These are phyloP conservation scores for Drosophila meridiana DNA, from an alignment of 2,888 invertebrate species.

Conservation along the genomic window DNA sequence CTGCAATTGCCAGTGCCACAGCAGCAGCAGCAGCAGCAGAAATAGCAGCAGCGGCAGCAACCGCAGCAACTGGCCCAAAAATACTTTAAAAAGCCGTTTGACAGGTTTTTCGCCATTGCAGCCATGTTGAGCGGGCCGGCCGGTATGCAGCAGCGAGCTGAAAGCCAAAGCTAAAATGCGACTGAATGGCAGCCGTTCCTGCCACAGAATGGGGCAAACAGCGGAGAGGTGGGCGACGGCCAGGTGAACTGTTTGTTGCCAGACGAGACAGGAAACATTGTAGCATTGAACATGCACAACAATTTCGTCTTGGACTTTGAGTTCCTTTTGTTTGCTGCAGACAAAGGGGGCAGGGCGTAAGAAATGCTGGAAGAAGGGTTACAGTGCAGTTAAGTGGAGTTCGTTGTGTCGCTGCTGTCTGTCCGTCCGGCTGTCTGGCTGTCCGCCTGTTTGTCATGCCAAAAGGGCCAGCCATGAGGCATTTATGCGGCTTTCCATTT, in stretches of 20 bases:
- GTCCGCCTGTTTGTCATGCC: conserved; percentile 47
- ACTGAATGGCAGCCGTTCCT: conserved; percentile 50
- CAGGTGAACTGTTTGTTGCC: conserved; percentile 3
- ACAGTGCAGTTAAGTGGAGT: conserved; percentile 55
- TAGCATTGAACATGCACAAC: conserved; percentile 68
- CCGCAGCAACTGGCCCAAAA: conserved; percentile 59
- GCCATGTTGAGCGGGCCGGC: conserved; percentile 56
- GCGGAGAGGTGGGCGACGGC: not conserved
- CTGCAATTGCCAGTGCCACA: conserved; percentile 68
- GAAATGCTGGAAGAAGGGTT: conserved; percentile 9
- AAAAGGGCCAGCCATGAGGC: conserved; percentile 49
- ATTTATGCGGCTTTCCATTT: conserved; percentile 78
- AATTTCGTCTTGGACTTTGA: conserved; percentile 74
- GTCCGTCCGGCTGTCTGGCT: conserved; percentile 3
- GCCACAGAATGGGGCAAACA: conserved; percentile 2
- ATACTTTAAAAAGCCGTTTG: conserved; percentile 64
- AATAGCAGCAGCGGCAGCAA: conserved; percentile 10
- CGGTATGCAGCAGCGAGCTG: conserved; percentile 56
- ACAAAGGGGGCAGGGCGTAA: conserved; percentile 8
- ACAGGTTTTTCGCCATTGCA: conserved; percentile 61
- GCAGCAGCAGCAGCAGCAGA: conserved; percentile 15
- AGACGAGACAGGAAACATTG: conserved; percentile 47
- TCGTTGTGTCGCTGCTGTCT: conserved; percentile 43
- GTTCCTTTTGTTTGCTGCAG: conserved; percentile 58
- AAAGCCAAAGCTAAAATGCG: conserved; percentile 26